phyloP scores from a whole-genome alignment of 2,113 vertebrate genomes.

The Mastomys coucha region DNA sequence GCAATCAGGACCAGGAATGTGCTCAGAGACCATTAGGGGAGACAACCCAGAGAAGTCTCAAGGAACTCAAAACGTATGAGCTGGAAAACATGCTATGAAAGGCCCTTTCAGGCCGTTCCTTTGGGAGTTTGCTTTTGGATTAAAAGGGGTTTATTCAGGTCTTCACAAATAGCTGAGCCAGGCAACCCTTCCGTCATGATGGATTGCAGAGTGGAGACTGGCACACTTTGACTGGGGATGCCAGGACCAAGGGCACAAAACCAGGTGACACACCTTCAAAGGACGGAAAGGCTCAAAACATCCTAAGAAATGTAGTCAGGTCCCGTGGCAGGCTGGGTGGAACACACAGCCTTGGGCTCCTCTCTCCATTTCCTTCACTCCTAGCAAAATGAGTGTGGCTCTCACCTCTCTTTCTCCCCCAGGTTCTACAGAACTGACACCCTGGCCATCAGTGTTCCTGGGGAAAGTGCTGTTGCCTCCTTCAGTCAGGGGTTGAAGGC shows the following conservation, averaged over 20 bases:
- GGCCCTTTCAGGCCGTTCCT: conserved; percentile 85
- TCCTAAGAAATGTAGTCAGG: conserved; percentile 69
- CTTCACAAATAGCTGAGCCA: conserved; percentile 67
- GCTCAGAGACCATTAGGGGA: conserved; percentile 88
- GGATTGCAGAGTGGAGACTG: conserved; percentile 84
- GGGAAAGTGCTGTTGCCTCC: not conserved
- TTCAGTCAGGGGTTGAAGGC: not conserved
- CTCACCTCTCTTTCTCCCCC: conserved; percentile 33
- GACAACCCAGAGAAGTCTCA: conserved; percentile 85
- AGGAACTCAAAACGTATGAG: conserved; percentile 80
- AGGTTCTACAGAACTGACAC: accelerated
- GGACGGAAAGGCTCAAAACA: conserved; percentile 82
- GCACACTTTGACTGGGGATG: conserved; percentile 79
- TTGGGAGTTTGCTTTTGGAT: conserved; percentile 90
- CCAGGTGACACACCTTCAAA: conserved; percentile 85
- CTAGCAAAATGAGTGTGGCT: not conserved
- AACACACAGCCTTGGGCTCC: not conserved
- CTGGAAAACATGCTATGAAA: conserved; percentile 87
- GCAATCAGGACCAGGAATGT: conserved; percentile 78
- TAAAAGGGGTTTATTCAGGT: conserved; percentile 91
- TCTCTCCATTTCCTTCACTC: conserved; percentile 22
- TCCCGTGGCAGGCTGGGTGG: conserved; percentile 53
- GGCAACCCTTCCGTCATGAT: conserved; percentile 80
- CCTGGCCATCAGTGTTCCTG: not conserved
- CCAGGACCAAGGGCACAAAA: conserved; percentile 86